Evolutionary conservation across 2,888 invertebrate genomes (phyloP), one percentile per base, ranked within the genome.

Genomic region (Congeria kusceri): DNA sequence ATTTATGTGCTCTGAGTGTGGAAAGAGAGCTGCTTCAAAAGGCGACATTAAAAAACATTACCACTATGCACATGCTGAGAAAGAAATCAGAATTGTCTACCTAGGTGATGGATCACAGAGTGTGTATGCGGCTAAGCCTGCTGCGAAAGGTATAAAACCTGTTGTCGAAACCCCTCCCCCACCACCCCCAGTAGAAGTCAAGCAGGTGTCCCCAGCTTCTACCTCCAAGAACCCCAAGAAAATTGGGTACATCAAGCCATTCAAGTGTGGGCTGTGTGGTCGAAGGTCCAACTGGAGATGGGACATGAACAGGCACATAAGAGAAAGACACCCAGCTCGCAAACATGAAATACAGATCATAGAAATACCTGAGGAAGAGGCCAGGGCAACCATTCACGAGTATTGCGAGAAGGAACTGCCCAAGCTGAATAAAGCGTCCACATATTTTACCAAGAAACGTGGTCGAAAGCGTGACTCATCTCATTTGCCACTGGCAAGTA

Each of bases 221-320:
- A 39, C 39, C 39, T 39, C 9, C 39, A 72, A 46, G 47, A 29
- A 63, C 28, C 89, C 90, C 0, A 90, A 89, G 75, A 80, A 83
- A 29, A 86, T 88, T 80, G 90, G 90, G 18, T 91, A 91, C 72
- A 87, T 88, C 25, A 88, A 90, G 59, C 98, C 98, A 0, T 99
- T 98, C 93, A 97, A 98, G 94, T 99, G 99, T 94, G 98, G 98
- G 0, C 95, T 97, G 20, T 99, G 98, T 94, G 96, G 97, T 68
- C 97, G 98, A 92, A 96, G 98, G 87, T 98, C 98, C 47, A 99
- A 99, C 93, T 98, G 98, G 98, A 96, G 98, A 86, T 98, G 98
- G 98, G 98, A 99, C 94, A 97, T 99, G 77, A 98, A 98, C 59
- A 99, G 98, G 94, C 99, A 99, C 93, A 98, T 99, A 84, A 80